Percentiles rank a stretch among this genome's conserved stretches.
These are phyloP conservation scores for Lepidocolaptes lacrymiger DNA, from an alignment of 2,797 vertebrate genomes.

Conservation along the genomic window DNA sequence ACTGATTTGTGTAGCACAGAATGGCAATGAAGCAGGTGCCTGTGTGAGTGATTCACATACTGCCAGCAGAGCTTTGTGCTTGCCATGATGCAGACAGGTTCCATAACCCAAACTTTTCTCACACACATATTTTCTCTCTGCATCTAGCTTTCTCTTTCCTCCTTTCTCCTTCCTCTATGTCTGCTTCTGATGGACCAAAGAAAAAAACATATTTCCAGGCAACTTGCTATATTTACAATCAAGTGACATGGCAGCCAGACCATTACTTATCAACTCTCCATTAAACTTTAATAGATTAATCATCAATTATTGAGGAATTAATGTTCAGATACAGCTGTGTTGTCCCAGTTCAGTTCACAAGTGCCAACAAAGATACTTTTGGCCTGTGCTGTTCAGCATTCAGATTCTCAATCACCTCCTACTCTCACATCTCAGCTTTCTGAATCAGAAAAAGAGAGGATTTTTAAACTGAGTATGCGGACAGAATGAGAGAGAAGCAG, in stretches of 20 bases:
- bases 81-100: neutral
- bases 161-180: neutral
- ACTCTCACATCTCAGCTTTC: conserved; percentile 21
- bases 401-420: conserved; percentile 16
- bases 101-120: neutral
- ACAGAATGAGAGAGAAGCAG: neutral
- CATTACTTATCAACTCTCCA: conserved; percentile 79
- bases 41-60: neutral
- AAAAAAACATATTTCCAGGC: conserved; percentile 68
- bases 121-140: fast-evolving
- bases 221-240: conserved; percentile 76
- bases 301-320: conserved; percentile 85
- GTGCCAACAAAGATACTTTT: conserved; percentile 55
- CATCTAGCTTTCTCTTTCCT: neutral
- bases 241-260: conserved; percentile 77
- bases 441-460: conserved; percentile 4
- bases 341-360: conserved; percentile 74
- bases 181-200: conserved; percentile 29
- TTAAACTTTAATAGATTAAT: conserved; percentile 83
- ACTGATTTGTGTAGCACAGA: neutral
- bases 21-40: neutral
- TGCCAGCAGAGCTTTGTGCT: neutral
- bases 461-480: neutral
- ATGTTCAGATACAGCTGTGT: conserved; percentile 81
- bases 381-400: neutral